Base-by-base conservation (phyloP, 35 echinoderm and acorn worm genomes). In the Strongylocentrotus purpuratus region DNA sequence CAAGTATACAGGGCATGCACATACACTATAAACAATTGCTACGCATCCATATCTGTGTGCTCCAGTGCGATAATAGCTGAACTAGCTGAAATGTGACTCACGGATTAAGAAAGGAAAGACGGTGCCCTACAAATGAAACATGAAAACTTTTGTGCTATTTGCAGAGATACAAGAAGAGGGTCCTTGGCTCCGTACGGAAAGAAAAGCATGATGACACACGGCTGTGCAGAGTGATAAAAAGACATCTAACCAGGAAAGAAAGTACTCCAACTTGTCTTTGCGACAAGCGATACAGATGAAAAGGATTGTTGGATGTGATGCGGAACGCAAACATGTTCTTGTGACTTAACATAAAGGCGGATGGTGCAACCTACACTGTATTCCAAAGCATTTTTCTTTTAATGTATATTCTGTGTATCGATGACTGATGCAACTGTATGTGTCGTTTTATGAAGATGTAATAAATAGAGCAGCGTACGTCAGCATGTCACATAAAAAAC, bases 311-410 rank as follows among this genome's bases (percentile, higher is more conserved):
- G 50, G 35, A n/a, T 78, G 65, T 28, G 28, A 78, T 6, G 7
- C 7, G 65, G 18, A 78, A 78, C 22, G 20, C 22, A 78, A 78
- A 78, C 65, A 78, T 78, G n/a, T 78, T 78, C 65, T 89, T 45
- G 32, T 89, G 87, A 89, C 87, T n/a, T 4, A 45, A 45, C 87
- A 89, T 89, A 45, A 46, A 41, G 87, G 10, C 87, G 87, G 48
- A 93, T 32, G 91, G 91, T 93, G 91, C 91, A 93, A 93, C 46
- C 46, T 93, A 93, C 91, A 93, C 45, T 93, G 91, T 93, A 93
- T 93, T 93, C 91, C 91, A 93, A 93, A 93, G 91, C 46, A 46
- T 58, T 31, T 50, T 33, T 93, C 17, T 46, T 46, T 93, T 20
- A 15, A 93, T 93, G 48, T 93, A 55, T 93, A 93, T 93, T 93